phyloP scores from a whole-genome alignment of 2,797 vertebrate genomes.

The Typhlichthys subterraneus region DNA sequence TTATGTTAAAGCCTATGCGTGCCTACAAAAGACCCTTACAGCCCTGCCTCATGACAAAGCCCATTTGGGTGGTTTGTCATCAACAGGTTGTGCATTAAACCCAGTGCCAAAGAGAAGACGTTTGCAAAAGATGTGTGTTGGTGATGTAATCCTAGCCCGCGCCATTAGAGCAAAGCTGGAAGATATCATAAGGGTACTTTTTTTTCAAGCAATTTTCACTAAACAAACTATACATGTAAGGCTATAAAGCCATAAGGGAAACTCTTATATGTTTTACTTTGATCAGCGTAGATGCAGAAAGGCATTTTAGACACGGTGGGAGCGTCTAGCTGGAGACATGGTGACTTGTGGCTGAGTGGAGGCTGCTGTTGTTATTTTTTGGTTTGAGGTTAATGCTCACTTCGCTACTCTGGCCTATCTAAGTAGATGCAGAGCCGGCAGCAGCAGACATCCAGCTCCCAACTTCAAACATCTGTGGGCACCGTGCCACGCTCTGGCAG shows the following conservation, averaged over 20 bases:
- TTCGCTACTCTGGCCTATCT: constrained; percentile 25
- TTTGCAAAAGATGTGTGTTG: too few species aligned
- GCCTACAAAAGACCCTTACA: too few species aligned
- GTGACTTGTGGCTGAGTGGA: constrained; percentile 31
- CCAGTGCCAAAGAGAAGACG: too few species aligned
- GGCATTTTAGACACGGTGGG: constrained; percentile 17
- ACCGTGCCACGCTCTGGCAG: constrained; percentile 30
- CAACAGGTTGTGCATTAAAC: too few species aligned
- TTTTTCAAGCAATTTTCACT: too few species aligned
- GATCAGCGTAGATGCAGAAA: constrained; percentile 51
- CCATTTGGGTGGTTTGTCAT: too few species aligned
- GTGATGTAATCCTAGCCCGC: too few species aligned
- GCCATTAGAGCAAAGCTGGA: too few species aligned
- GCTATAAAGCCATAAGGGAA: background rate
- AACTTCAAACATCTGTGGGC: constrained; percentile 43
- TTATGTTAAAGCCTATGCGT: too few species aligned
- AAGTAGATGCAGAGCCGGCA: constrained; percentile 49
- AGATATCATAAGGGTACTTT: too few species aligned
- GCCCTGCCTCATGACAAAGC: too few species aligned
- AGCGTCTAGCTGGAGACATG: constrained; percentile 34
- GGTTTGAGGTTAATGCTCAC: constrained; percentile 52
- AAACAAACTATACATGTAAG: too few species aligned
- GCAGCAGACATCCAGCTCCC: constrained; percentile 25
- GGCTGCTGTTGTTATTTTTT: constrained; percentile 51
- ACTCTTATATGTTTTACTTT: constrained; percentile 38